Percentiles rank a stretch among this genome's conserved stretches.
Conservation (phyloP, 1,140 invertebrate species). For the Ridgeia piscesae region DNA sequence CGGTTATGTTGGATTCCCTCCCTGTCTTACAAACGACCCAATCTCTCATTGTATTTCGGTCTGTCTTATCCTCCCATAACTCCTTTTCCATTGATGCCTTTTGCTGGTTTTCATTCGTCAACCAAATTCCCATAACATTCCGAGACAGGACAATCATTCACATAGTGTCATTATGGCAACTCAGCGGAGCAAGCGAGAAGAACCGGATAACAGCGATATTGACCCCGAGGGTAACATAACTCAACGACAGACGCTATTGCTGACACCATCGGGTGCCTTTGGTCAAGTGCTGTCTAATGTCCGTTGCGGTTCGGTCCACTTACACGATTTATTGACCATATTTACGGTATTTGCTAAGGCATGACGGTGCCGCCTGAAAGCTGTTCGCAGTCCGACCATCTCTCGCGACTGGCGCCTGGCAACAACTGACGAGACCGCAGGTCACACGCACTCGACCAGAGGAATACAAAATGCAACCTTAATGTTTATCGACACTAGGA, state of each 20-base stretch:
- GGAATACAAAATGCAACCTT: too few relatives aligned
- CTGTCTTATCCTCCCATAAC: background rate
- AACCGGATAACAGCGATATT: background rate
- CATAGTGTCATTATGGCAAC: background rate
- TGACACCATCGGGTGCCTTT: background rate
- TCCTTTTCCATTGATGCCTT: background rate
- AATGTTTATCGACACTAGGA: too few relatives aligned
- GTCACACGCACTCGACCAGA: too few relatives aligned
- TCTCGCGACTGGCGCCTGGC: too few relatives aligned
- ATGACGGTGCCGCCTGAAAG: background rate
- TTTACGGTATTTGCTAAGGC: background rate
- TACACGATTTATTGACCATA: background rate
- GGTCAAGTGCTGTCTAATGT: background rate
- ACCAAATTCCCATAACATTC: background rate
- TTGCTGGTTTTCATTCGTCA: background rate
- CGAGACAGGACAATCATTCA: background rate
- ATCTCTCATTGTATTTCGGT: background rate
- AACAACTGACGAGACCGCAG: too few relatives aligned
- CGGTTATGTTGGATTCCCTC: slow-evolving; percentile 17
- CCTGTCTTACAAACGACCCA: slow-evolving; percentile 4
- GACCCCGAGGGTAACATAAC: background rate
- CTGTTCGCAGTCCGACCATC: background rate
- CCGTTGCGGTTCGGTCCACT: background rate
- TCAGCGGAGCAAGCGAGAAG: background rate
- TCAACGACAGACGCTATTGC: background rate